Conservation (phyloP, 35 echinoderm and acorn worm genomes). For the Acanthaster planci region DNA sequence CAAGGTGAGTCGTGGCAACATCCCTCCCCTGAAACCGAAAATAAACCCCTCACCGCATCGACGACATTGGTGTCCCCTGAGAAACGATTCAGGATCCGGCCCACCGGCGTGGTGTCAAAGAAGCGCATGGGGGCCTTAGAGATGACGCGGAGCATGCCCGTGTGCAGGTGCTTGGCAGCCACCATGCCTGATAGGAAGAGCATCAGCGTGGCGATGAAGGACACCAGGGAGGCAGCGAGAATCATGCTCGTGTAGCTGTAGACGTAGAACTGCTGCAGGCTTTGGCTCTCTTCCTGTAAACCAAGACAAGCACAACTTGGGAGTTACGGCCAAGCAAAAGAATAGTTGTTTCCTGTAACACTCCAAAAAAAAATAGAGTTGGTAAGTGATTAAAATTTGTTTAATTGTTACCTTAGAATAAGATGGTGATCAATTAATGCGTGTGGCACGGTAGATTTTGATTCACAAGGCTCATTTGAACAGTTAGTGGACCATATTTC, state of each 20-base stretch:
- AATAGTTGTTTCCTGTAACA: too few species aligned
- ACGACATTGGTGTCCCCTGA: conserved; percentile 60
- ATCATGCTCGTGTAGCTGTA: conserved; percentile 18
- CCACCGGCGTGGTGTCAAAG: conserved; percentile 71
- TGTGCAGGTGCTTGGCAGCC: neutral
- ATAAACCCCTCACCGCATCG: conserved; percentile 44
- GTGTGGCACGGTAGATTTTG: too few species aligned
- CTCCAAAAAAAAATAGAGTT: too few species aligned
- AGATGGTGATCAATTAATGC: too few species aligned
- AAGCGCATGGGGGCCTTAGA: conserved; percentile 54
- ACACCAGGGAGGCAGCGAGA: neutral
- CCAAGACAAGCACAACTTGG: neutral
- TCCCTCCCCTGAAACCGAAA: neutral
- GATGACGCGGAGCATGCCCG: neutral
- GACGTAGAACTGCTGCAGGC: conserved; percentile 9
- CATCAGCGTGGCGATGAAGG: neutral
- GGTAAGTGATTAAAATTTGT: too few species aligned
- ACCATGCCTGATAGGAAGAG: conserved; percentile 12
- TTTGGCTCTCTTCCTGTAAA: neutral
- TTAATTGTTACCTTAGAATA: too few species aligned
- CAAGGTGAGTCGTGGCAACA: neutral
- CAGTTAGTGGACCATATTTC: too few species aligned
- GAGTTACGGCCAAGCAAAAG: too few species aligned
- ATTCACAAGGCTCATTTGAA: too few species aligned
- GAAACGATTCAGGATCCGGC: conserved; percentile 76